Percentiles rank a stretch among this genome's conserved stretches.
Conservation (phyloP, 2,797 vertebrate species). For the Tolypeutes matacus region DNA sequence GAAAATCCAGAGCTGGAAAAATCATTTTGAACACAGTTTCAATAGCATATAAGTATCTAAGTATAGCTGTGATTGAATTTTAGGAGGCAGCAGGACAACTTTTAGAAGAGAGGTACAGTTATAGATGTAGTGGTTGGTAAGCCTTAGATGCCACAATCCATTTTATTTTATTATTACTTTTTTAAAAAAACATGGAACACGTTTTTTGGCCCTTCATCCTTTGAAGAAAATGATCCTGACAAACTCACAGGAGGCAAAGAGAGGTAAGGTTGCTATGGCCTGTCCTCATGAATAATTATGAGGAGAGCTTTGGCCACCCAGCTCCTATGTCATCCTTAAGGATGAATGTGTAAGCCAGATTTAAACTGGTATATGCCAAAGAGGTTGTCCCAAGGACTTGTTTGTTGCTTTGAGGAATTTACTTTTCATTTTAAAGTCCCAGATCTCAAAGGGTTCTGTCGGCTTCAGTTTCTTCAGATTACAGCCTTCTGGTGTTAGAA, state of each 20-base stretch:
- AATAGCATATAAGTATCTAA: background rate
- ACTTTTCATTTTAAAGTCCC: constrained; percentile 49
- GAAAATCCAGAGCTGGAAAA: background rate
- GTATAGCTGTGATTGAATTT: background rate
- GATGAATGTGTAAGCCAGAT: background rate
- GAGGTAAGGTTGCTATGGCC: too few relatives aligned
- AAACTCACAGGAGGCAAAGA: background rate
- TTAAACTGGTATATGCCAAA: background rate
- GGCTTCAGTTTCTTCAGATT: background rate
- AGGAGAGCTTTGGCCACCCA: background rate
- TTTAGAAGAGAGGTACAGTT: background rate
- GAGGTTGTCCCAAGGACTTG: background rate
- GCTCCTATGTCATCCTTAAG: too few relatives aligned
- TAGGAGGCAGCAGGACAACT: background rate
- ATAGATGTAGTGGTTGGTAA: background rate
- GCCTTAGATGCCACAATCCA: background rate
- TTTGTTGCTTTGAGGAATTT: background rate
- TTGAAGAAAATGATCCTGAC: constrained; percentile 8
- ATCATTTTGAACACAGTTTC: background rate
- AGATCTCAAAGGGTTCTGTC: background rate
- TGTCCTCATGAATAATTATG: background rate
- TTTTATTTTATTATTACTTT: background rate
- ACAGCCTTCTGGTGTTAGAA: constrained; percentile 17
- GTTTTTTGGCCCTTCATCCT: background rate
- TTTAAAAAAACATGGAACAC: background rate